phyloP scores from a whole-genome alignment of 2,888 invertebrate genomes.

The Erpobdella octoculata region DNA sequence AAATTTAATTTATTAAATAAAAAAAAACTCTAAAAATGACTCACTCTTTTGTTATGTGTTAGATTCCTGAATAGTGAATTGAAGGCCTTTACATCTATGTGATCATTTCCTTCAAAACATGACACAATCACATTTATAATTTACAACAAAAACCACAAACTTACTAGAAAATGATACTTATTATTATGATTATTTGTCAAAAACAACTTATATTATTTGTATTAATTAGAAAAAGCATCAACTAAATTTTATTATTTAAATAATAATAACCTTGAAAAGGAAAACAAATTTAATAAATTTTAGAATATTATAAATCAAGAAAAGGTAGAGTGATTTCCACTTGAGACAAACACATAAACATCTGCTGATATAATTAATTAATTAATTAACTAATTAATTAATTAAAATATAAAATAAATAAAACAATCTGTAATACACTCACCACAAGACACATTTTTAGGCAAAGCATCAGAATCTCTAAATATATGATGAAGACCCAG shows the following conservation, averaged over 20 bases:
- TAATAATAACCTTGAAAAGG: too few relatives aligned
- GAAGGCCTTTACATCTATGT: conserved; percentile 6
- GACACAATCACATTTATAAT: too few relatives aligned
- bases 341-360: too few relatives aligned
- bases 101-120: background rate
- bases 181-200: background rate
- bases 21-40: too few relatives aligned
- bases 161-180: background rate
- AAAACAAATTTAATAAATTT: too few relatives aligned
- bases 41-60: background rate
- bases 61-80: conserved; percentile 12
- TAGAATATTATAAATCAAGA: too few relatives aligned
- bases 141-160: background rate
- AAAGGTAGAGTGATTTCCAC: too few relatives aligned
- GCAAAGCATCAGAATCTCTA: conserved; percentile 18
- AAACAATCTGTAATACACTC: background rate
- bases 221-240: background rate
- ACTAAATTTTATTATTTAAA: too few relatives aligned
- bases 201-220: background rate
- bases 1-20: too few relatives aligned
- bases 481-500: conserved; percentile 12
- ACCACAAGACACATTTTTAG: conserved; percentile 19
- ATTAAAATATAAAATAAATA: background rate
- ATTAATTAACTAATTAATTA: background rate
- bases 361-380: too few relatives aligned